phyloP scores from a whole-genome alignment of 2,888 invertebrate genomes.

The Pandemis cinnamomeana region DNA sequence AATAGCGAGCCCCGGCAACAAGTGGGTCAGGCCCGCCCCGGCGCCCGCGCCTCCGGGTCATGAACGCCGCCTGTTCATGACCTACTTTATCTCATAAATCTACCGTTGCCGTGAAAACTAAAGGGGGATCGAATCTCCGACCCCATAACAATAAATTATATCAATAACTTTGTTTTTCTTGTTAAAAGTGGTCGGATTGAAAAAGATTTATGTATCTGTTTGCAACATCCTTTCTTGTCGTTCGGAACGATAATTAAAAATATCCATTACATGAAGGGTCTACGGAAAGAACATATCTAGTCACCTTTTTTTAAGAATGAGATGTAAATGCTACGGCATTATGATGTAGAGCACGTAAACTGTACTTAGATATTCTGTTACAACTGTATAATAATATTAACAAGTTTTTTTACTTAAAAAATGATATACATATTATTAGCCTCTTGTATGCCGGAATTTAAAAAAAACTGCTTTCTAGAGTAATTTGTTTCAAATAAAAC shows the following conservation, averaged over 20 bases:
- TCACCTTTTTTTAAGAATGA: too few species aligned
- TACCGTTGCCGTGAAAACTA: conserved; percentile 42
- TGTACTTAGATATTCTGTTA: too few species aligned
- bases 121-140: conserved; percentile 16
- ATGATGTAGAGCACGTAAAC: too few species aligned
- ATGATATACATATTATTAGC: too few species aligned
- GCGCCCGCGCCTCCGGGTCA: conserved; percentile 65
- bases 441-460: too few species aligned
- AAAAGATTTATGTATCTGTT: not conserved
- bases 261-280: too few species aligned
- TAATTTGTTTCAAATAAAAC: too few species aligned
- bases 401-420: too few species aligned
- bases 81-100: conserved; percentile 77
- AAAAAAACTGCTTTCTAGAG: too few species aligned
- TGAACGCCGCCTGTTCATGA: conserved; percentile 78
- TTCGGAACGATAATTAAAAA: not conserved
- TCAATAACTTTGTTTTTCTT: conserved; percentile 33
- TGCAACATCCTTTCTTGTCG: not conserved
- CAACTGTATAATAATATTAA: too few species aligned
- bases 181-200: conserved; percentile 1
- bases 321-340: too few species aligned
- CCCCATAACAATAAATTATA: conserved; percentile 6
- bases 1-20: conserved; percentile 78
- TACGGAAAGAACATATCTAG: too few species aligned
- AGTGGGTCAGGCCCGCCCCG: conserved; percentile 75